Base-by-base conservation (phyloP, 2,888 invertebrate species). In the Drosophila picticornis region DNA sequence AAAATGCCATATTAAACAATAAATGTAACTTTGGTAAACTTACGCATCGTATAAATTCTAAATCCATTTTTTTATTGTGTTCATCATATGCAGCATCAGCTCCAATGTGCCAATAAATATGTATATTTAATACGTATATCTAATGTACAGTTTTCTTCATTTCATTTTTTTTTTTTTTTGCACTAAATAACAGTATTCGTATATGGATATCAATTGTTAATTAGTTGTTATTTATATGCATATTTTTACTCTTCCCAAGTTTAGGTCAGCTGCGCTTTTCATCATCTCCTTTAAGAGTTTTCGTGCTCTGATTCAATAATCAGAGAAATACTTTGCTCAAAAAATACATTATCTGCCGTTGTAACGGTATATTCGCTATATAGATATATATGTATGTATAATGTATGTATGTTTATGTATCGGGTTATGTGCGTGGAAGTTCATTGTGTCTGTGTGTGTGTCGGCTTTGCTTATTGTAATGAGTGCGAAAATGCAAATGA, bases 21-120 rank as follows among this genome's bases (percentile, higher is more conserved):
- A 88, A 88, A 75, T 86, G 86, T 88, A 86, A 88, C 86, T 86
- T 86, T 86, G 86, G 86, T 86, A 83, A 76, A 75, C 90, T 86
- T 87, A 86, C 78, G 75, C 84, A 80, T 77, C 78, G 77, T 85
- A 86, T 90, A 85, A 88, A 84, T 90, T 90, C 84, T 90, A 90
- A 74, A 75, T 83, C 68, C 68, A 70, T 84, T 62, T 72, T 62
- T 29, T 58, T 67, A 34, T 71, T 32, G 56, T 59, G 56, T 59
- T 29, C 64, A 50, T 34, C 51, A 62, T 57, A 56, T 25, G 61
- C 70, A 66, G 60, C 61, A 63, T 68, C 50, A 46, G 31, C 51
- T 57, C 55, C n/a, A 59, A 61, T 73, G 65, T 63, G 52, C 36
- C 46, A 46, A 46, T 46, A 46, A 25, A 46, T 46, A 46, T 46